Evolutionary conservation across 2,113 vertebrate species (phyloP).

Genomic region (Corythaeola cristata): DNA sequence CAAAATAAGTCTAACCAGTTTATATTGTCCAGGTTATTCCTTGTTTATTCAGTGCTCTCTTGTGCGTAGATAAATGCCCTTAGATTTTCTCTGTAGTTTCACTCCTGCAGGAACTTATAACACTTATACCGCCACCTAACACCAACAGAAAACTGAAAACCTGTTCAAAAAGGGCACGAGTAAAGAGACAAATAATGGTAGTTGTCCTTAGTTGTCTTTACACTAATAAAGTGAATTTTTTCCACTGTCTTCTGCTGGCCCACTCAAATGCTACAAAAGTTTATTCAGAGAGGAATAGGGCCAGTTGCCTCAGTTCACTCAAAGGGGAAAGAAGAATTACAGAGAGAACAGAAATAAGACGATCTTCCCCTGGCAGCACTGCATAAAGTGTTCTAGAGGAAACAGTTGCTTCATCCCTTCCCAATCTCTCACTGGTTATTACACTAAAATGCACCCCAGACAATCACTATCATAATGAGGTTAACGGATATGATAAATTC

Average conservation of each 20-base stretch:
- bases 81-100: background rate
- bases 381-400: conserved; percentile 45
- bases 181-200: background rate
- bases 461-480: conserved; percentile 66
- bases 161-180: background rate
- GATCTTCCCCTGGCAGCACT: conserved; percentile 19
- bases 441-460: conserved; percentile 62
- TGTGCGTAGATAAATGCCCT: background rate
- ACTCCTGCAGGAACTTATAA: background rate
- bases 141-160: background rate
- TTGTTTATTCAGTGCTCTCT: background rate
- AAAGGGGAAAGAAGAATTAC: conserved; percentile 26
- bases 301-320: background rate
- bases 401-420: conserved; percentile 52
- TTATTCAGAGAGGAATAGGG: background rate
- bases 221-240: background rate
- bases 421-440: conserved; percentile 57
- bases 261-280: background rate
- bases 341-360: conserved; percentile 49
- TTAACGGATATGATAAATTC: conserved; percentile 66
- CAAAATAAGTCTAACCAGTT: background rate
- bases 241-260: background rate
- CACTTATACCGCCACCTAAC: background rate
- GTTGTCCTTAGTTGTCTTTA: background rate
- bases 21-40: background rate